Percentiles rank a stretch among this genome's conserved stretches.
Conservation (phyloP, 2,797 vertebrate species). For the Chaunax sp. region DNA sequence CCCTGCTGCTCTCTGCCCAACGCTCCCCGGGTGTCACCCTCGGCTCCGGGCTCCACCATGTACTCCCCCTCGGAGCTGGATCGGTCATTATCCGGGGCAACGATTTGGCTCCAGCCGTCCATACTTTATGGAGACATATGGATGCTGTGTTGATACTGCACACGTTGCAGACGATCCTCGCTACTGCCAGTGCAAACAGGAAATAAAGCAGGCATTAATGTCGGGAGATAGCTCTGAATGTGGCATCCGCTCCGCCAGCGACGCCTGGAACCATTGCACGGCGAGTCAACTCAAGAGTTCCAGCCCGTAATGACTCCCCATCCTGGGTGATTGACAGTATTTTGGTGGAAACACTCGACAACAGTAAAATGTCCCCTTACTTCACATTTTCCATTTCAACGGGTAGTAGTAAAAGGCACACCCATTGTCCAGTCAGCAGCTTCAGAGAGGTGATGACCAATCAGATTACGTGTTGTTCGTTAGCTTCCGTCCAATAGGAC, state of each 20-base stretch:
- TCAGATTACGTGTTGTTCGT: conserved; percentile 59
- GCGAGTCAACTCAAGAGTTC: background rate
- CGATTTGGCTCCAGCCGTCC: conserved; percentile 81
- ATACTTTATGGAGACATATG: conserved; percentile 72
- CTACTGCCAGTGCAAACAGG: conserved; percentile 18
- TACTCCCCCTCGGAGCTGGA: conserved; percentile 84
- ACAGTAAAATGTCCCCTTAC: conserved; percentile 78
- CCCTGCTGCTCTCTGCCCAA: conserved; percentile 32
- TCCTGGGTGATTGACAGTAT: background rate
- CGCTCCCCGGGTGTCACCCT: conserved; percentile 38
- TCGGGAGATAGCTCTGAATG: conserved; percentile 7
- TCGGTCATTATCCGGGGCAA: conserved; percentile 76
- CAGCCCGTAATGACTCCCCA: background rate
- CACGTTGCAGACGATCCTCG: conserved; percentile 2
- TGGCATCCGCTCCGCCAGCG: conserved; percentile 11
- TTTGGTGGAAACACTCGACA: background rate
- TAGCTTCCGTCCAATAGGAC: conserved; percentile 56
- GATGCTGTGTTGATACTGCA: conserved; percentile 28
- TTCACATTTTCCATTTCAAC: conserved; percentile 56
- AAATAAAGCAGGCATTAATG: conserved; percentile 29
- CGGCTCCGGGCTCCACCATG: conserved; percentile 57
- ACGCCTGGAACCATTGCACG: background rate
- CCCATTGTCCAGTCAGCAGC: conserved; percentile 59
- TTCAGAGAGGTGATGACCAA: conserved; percentile 54
- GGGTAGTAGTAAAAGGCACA: conserved; percentile 49